Evolutionary conservation across 2,113 vertebrate genomes (phyloP).

Genomic region (Rhynchomys soricoides): DNA sequence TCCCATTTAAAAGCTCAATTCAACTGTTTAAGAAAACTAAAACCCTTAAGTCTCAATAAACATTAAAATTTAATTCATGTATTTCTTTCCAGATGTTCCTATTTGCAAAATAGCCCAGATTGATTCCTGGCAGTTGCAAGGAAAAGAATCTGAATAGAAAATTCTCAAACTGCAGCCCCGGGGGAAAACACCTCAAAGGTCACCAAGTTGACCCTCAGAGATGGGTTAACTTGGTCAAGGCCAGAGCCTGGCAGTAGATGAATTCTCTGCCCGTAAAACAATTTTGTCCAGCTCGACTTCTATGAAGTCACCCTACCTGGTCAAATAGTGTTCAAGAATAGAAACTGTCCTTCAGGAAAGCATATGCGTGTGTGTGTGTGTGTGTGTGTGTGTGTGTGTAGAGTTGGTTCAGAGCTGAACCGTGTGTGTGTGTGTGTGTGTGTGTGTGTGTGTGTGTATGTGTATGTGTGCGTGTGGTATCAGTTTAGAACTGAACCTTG

Average conservation of each 20-base stretch:
- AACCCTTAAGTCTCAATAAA: conserved; percentile 12
- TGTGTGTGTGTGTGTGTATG: background rate
- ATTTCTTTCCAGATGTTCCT: conserved; percentile 4
- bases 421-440: background rate
- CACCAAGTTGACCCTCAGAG: background rate
- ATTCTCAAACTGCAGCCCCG: background rate
- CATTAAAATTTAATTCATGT: background rate
- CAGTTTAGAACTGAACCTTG: background rate
- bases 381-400: background rate
- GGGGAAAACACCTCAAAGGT: background rate
- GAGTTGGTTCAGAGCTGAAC: background rate
- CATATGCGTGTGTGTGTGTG: background rate
- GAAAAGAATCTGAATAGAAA: conserved; percentile 29
- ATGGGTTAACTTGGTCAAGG: background rate
- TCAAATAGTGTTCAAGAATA: conserved; percentile 36
- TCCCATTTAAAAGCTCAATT: conserved; percentile 21
- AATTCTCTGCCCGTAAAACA: background rate
- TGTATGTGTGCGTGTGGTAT: too few species aligned
- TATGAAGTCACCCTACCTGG: background rate
- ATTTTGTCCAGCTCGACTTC: background rate
- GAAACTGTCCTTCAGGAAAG: background rate
- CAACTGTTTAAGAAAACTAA: conserved; percentile 30
- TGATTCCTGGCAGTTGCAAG: background rate
- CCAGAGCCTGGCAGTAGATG: background rate
- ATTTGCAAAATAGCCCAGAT: conserved; percentile 5